Base-by-base conservation (phyloP, 2,888 invertebrate genomes). In the Mesorhabditis spiculigera region DNA sequence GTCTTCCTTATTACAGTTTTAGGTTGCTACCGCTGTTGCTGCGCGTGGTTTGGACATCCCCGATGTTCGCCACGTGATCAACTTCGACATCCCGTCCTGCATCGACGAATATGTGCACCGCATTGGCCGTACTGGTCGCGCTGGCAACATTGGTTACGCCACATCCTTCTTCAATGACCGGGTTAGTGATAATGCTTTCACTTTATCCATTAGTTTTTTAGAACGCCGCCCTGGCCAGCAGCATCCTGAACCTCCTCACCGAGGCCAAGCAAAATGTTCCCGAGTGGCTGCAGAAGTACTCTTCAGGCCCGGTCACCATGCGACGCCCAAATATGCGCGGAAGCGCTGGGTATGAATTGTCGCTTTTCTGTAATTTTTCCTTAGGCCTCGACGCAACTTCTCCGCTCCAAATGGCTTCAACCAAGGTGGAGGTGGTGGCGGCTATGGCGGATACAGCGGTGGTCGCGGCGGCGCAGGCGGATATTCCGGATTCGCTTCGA, bases 51-150 rank as follows among this genome's bases (percentile, higher is more conserved):
- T 80, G 43, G 80, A 80, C 61, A 80, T 80, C 73, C 77, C 77
- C 4, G 76, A 78, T 63, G 80, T 80, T 16, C 73, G 73, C 5
- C 80, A 80, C 62, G 94, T 96, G 2, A 88, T 95, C 43, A 96
- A 96, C 87, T 93, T 91, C 66, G 80, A 80, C 67, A 72, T 80
- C 8, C 80, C 80, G 8, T 73, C 69, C 66, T 75, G 78, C 69
- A 71, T 74, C 42, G 80, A 80, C 62, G 80, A 80, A 68, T 80
- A 80, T 66, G 78, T 80, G 42, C 80, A 80, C 69, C 72, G 80
- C 41, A 80, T 80, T 66, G 80, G 80, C 66, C 71, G 80, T 69
- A 80, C 80, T 5, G 80, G 80, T 69, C 63, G 80, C 43, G 76
- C 76, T 44, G 80, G 80, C 68, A 80, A 80, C 63, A 66, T 71